Base-by-base conservation (phyloP, 2,888 invertebrate genomes). In the Noctua fimbriata region DNA sequence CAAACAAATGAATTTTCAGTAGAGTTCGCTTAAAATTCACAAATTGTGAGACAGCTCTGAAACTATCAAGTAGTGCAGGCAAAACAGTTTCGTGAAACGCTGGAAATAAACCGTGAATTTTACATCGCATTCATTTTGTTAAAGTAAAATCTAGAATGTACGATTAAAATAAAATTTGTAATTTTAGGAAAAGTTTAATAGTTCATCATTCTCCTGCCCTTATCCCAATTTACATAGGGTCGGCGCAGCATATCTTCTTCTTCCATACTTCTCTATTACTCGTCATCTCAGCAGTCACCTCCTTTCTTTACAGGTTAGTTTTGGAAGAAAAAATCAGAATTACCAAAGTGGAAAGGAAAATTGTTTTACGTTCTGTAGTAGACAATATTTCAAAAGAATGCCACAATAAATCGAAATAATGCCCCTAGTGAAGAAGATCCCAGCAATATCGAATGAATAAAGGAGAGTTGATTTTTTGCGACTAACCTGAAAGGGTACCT, bases 401-500 rank as follows among this genome's bases (percentile, higher is more conserved):
- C 78, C 63, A 79, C 82, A 87, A 80, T 88, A 90, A 88, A 89
- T 90, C 89, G 83, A 86, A 85, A 78, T 76, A 89, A 87, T 83
- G 84, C 76, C 79, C 44, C 66, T 74, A 79, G 71, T 83, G 84
- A 85, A 88, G 85, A 85, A 89, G 89, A 91, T 87, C 73, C 79
- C 89, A 83, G 85, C 87, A 89, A 90, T 89, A 91, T 91, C 86
- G 88, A 90, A 92, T 92, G 92, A 92, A 93, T 92, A 92, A 93
- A 91, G 89, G 83, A 91, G 90, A 93, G 92, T 93, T 93, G 93
- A 94, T 95, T 94, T 94, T 95, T 95, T 93, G 94, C 90, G 93
- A 93, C 94, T 93, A 92, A 91, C 92, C 93, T 93, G 93, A 94
- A 94, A 94, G 94, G 94, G 94, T 94, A 93, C 93, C 94, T 94